Base-by-base conservation (phyloP, 2,888 invertebrate genomes). In the Oxystoma pomonae region DNA sequence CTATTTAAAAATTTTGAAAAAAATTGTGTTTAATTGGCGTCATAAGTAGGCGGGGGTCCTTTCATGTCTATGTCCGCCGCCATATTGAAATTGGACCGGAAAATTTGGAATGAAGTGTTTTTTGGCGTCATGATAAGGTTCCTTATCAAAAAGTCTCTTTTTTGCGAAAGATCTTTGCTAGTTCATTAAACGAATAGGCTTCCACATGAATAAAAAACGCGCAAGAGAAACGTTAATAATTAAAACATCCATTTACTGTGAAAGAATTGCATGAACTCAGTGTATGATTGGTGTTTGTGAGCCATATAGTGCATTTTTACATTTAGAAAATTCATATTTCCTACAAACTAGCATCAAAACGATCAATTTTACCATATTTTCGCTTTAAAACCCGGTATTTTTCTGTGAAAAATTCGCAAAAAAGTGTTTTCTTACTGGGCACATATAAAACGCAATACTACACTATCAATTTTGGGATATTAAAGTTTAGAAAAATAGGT, bases 401-500 rank as follows among this genome's bases (percentile, higher is more conserved):
- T n/a, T n/a, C n/a, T n/a, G n/a, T n/a, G n/a, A 35, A 35, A 35
- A 35, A 35, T 7, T 7, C 35, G 35, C 35, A 3, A 12, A 35
- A 35, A 35, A 35, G 5, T 35, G n/a, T n/a, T n/a, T n/a, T n/a
- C n/a, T n/a, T n/a, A n/a, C n/a, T n/a, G n/a, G n/a, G n/a, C n/a
- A n/a, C n/a, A n/a, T n/a, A n/a, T n/a, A n/a, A n/a, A n/a, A n/a
- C n/a, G n/a, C n/a, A n/a, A n/a, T n/a, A n/a, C n/a, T n/a, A n/a
- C n/a, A n/a, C n/a, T n/a, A n/a, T 35, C 35, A 35, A 35, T 35
- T 35, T 35, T 35, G 5, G 55, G 16, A 35, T 35, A 3, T 12
- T 35, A 12, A 35, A 60, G 60, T 60, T 60, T 20, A 62, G 55
- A 56, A 84, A 83, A 80, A 85, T 85, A 85, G 85, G 85, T 78